phyloP scores from a whole-genome alignment of 1,140 invertebrate species.

The Orchestia grillus region DNA sequence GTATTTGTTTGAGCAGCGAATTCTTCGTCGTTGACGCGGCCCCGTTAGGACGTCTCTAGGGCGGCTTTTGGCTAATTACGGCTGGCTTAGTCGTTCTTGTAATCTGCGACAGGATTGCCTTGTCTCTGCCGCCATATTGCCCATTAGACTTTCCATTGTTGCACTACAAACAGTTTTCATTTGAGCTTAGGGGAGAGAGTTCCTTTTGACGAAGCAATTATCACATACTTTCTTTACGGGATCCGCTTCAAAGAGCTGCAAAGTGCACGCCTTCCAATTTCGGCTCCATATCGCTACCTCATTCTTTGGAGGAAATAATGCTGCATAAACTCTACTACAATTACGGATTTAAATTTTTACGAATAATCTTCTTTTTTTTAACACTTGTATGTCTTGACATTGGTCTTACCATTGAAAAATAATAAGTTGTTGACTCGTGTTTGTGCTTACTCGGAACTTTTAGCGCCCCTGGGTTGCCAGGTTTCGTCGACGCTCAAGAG shows the following conservation, averaged over 20 bases:
- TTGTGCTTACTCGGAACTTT: neutral
- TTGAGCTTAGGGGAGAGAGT: neutral
- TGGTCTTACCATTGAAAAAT: neutral
- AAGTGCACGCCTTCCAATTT: neutral
- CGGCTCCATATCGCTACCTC: neutral
- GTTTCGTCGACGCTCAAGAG: neutral
- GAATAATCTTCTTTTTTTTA: neutral
- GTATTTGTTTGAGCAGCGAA: neutral
- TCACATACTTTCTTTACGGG: neutral
- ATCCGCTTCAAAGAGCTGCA: neutral
- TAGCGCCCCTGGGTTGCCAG: neutral
- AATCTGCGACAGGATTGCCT: constrained; percentile 47
- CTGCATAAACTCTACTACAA: neutral
- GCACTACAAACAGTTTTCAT: constrained; percentile 43
- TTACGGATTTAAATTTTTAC: neutral
- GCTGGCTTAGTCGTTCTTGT: constrained; percentile 54
- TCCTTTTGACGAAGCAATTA: neutral
- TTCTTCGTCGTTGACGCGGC: neutral
- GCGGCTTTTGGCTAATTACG: constrained; percentile 11
- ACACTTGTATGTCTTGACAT: neutral
- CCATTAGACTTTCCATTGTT: constrained; percentile 56
- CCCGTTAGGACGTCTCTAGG: neutral
- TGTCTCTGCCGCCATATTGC: constrained; percentile 50
- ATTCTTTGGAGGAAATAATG: neutral
- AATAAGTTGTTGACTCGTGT: neutral